Conservation (phyloP, 2,888 invertebrate species). For the Sepiola atlantica region DNA sequence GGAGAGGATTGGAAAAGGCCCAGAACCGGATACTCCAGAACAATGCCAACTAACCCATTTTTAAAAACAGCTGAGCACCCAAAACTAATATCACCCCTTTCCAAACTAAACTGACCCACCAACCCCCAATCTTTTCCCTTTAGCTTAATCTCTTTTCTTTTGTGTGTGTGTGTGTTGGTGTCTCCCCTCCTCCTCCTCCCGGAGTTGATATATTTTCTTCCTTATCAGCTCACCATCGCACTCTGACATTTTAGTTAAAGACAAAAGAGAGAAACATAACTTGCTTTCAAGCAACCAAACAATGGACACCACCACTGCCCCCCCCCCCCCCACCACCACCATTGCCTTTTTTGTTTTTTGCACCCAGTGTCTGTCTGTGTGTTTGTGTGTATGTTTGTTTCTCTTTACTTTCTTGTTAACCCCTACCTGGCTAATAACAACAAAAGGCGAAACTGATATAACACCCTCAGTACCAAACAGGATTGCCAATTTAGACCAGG, state of each 20-base stretch:
- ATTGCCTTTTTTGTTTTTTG: not conserved
- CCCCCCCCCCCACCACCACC: not conserved
- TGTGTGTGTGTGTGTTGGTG: not conserved
- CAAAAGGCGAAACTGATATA: not conserved
- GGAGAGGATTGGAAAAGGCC: not conserved
- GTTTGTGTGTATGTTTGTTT: too few species aligned
- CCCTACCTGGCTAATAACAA: not conserved
- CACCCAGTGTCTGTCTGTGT: not conserved
- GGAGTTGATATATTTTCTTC: not conserved
- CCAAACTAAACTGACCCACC: not conserved
- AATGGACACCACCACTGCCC: not conserved
- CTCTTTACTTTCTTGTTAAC: not conserved
- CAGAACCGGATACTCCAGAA: not conserved
- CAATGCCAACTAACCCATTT: constrained; percentile 18
- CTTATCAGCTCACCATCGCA: not conserved
- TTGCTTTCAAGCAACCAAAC: not conserved
- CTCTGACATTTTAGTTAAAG: constrained; percentile 14
- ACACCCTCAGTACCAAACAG: not conserved
- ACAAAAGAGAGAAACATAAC: not conserved
- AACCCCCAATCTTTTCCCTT: not conserved
- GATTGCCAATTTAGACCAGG: too few species aligned
- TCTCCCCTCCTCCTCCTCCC: too few species aligned
- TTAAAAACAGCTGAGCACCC: constrained; percentile 18
- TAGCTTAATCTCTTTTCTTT: not conserved
- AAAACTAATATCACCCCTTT: not conserved